Evolutionary conservation across 2,888 invertebrate genomes (phyloP), one percentile per base, ranked within the genome.

Genomic region (Clistopyga incitator): DNA sequence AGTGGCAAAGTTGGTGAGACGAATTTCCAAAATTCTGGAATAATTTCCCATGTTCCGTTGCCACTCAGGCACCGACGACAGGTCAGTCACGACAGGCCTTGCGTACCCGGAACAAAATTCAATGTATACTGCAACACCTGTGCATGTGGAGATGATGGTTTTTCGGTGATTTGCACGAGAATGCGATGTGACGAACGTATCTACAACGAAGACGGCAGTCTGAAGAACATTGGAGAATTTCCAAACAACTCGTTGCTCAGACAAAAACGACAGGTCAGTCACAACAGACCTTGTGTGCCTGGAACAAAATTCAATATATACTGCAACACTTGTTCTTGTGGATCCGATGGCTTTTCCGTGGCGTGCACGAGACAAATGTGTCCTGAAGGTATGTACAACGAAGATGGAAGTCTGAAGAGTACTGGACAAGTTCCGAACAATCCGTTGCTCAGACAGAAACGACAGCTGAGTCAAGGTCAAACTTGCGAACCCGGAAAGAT

Each of bases 371-470:
- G 20, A 54, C 52, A 34, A 54, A n/a, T 3, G 0, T 71, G 71
- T 54, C 54, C 29, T 6, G 59, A 65, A 0, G 54, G 56, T 0
- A 45, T 85, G 34, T 88, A 84, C 64, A 85, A 86, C 50, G 65
- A 67, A n/a, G 83, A 88, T 29, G 88, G 86, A 0, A 71, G 83
- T 15, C 15, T 80, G 50, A 87, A 56, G 68, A n/a, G 11, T 3
- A 4, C 34, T 10, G 34, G n/a, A 52, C 29, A 11, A 18, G 1
- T 52, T n/a, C 11, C 52, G 11, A 6, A 29, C 8, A 67, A 67
- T n/a, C 6, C 47, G 4, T 0, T 23, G 13, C 67, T 50, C 34
- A 68, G 68, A 11, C 34, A 18, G 13, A 68, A n/a, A 3, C 68
- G 50, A 50, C 68, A 50, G 34, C 25, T 50, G 29, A 50, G 68